Conservation (phyloP, 2,797 vertebrate genomes). For the Pachyuromys duprasi region DNA sequence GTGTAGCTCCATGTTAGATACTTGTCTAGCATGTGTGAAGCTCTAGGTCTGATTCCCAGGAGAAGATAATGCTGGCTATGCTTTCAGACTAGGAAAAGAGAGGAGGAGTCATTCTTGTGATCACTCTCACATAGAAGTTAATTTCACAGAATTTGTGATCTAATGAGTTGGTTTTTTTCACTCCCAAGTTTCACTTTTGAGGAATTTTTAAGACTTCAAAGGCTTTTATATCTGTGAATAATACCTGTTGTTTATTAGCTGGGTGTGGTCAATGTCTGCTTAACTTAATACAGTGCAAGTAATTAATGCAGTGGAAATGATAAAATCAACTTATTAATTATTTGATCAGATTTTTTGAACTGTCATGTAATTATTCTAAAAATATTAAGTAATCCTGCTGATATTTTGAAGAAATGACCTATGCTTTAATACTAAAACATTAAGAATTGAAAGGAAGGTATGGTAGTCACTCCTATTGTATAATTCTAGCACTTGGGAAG, state of each 20-base stretch:
- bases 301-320: background rate
- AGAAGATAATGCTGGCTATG: background rate
- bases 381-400: background rate
- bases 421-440: constrained; percentile 31
- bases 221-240: background rate
- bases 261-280: background rate
- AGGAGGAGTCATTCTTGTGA: background rate
- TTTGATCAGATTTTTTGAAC: constrained; percentile 20
- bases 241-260: background rate
- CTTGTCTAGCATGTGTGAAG: background rate
- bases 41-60: background rate
- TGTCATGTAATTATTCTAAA: constrained; percentile 29
- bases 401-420: constrained; percentile 29
- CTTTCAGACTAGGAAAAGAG: constrained; percentile 35
- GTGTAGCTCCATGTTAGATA: background rate
- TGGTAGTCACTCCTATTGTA: background rate
- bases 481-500: too few relatives aligned
- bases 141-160: constrained; percentile 44
- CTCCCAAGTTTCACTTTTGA: background rate
- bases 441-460: background rate
- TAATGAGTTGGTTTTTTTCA: constrained; percentile 39
- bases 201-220: constrained; percentile 2
- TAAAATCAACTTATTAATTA: constrained; percentile 20
- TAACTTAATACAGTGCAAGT: background rate
- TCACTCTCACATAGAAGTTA: background rate